phyloP scores from a whole-genome alignment of 1,140 invertebrate species.

The Bombus fervidus region DNA sequence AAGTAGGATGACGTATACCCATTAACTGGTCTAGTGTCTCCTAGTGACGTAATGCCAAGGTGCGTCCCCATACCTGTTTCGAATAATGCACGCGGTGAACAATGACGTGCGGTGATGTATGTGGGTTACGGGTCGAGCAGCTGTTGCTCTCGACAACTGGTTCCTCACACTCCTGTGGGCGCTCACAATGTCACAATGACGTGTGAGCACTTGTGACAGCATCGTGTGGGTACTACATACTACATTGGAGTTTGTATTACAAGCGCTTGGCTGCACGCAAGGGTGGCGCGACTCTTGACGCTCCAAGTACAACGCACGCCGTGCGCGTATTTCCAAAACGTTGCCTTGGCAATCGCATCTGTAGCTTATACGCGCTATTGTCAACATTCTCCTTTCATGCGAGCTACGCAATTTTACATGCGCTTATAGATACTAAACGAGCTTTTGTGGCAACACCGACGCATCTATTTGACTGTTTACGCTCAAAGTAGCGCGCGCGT shows the following conservation, averaged over 20 bases:
- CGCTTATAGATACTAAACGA: background rate
- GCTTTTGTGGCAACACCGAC: background rate
- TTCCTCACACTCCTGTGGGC: slow-evolving; percentile 75
- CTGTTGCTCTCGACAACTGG: slow-evolving; percentile 78
- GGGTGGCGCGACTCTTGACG: slow-evolving; percentile 77
- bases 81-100: slow-evolving; percentile 76
- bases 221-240: slow-evolving; percentile 75
- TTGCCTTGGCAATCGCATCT: background rate
- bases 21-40: slow-evolving; percentile 65
- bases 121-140: slow-evolving; percentile 81
- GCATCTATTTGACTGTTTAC: background rate
- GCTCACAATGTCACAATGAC: slow-evolving; percentile 81
- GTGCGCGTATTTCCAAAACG: slow-evolving; percentile 62
- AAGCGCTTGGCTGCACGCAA: slow-evolving; percentile 78
- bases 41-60: slow-evolving; percentile 63
- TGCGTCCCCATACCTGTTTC: slow-evolving; percentile 75
- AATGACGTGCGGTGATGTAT: slow-evolving; percentile 82
- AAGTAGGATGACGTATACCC: slow-evolving; percentile 63
- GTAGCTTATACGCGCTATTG: background rate
- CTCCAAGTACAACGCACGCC: slow-evolving; percentile 66
- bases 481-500: background rate
- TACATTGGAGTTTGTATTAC: slow-evolving; percentile 78
- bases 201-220: slow-evolving; percentile 80
- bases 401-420: background rate
- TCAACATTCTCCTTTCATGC: background rate